phyloP scores from a whole-genome alignment of 2,113 vertebrate species.

The Plotosus lineatus region DNA sequence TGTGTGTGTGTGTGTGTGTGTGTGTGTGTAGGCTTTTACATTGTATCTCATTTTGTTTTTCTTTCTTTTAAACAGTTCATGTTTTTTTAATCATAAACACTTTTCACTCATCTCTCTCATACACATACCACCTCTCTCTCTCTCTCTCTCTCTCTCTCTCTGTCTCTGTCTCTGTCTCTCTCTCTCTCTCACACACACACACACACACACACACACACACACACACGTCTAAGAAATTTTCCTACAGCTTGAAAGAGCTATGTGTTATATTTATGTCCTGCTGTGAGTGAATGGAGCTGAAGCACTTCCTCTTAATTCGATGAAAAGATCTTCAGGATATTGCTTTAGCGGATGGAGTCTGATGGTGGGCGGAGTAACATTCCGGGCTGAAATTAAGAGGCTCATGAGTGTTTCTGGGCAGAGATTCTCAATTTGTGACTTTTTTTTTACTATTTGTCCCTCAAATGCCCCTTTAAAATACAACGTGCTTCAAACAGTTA shows the following conservation, averaged over 20 bases:
- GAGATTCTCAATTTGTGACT: too few relatives aligned
- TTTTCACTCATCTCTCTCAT: not conserved
- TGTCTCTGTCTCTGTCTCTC: too few relatives aligned
- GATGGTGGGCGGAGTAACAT: not conserved
- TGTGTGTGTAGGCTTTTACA: not conserved
- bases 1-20: slow-evolving; percentile 1
- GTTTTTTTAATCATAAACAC: not conserved
- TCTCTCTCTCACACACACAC: not conserved
- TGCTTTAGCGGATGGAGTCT: not conserved
- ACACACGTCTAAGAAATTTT: not conserved
- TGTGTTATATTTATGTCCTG: not conserved
- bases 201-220: too few relatives aligned
- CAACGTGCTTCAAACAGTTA: too few relatives aligned
- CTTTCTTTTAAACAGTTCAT: not conserved
- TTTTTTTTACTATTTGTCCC: too few relatives aligned
- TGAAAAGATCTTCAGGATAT: not conserved
- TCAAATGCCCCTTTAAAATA: too few relatives aligned
- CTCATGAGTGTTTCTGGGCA: not conserved
- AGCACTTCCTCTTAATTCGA: not conserved
- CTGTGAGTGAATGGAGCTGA: not conserved
- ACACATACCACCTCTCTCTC: too few relatives aligned
- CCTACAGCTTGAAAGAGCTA: not conserved
- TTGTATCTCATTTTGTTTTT: not conserved
- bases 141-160: too few relatives aligned
- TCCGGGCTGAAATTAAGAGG: not conserved